A percentile compares a stretch with the other conserved stretches of the same genome.
Evolutionary conservation across 2,797 vertebrate genomes (phyloP).

Genomic region (Sebastes itinus): DNA sequence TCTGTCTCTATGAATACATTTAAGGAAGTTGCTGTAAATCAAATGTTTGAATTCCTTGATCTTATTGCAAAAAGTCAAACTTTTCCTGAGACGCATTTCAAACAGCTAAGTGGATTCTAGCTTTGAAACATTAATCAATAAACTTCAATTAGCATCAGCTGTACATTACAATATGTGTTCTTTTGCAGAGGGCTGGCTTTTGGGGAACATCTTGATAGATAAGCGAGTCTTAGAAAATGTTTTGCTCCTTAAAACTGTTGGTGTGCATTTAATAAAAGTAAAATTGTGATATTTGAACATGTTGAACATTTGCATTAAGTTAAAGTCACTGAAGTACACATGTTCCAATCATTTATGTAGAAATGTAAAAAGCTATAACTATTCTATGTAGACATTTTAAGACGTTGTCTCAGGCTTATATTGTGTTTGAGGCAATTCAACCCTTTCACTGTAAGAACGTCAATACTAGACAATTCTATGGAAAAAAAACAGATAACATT

Average conservation of each 20-base stretch:
- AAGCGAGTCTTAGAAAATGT: neutral
- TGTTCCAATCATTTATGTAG: neutral
- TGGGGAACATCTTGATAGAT: conserved; percentile 13
- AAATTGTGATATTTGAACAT: neutral
- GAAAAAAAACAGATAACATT: too few relatives aligned
- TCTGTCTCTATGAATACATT: conserved; percentile 50
- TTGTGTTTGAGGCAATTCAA: too few relatives aligned
- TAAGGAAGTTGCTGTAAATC: conserved; percentile 59
- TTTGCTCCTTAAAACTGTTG: neutral
- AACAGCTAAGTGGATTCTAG: conserved; percentile 47
- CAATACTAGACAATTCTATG: too few relatives aligned
- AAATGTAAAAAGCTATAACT: neutral
- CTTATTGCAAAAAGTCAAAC: conserved; percentile 36
- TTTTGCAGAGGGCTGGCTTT: conserved; percentile 13
- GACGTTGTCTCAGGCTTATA: too few relatives aligned
- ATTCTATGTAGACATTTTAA: neutral
- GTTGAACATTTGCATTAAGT: neutral
- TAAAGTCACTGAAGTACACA: neutral
- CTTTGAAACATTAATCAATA: conserved; percentile 67
- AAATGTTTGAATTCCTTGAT: conserved; percentile 60
- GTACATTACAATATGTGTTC: conserved; percentile 15
- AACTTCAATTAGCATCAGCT: conserved; percentile 48
- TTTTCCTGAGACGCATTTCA: conserved; percentile 49
- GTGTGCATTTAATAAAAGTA: neutral
- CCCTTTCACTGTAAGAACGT: too few relatives aligned